A percentile compares a stretch with the other conserved stretches of the same genome.
These are phyloP conservation scores for Anticlea derivata DNA, from an alignment of 2,888 invertebrate genomes.

Conservation along the genomic window DNA sequence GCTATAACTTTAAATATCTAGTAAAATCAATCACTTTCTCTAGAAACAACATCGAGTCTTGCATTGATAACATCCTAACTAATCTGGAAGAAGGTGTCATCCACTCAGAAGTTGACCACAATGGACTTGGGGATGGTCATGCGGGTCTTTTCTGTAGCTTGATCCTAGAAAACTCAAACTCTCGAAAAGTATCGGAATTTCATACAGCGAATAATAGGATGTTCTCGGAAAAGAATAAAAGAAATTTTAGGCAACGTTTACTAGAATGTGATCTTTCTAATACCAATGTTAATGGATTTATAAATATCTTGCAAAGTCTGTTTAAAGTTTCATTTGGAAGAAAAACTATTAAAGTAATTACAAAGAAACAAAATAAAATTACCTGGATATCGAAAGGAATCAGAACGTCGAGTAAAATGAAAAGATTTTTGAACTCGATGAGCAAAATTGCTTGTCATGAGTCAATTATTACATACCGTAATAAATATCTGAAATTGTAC, in stretches of 20 bases:
- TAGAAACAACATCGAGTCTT: not conserved
- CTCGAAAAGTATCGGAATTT: not conserved
- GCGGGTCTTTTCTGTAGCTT: conserved; percentile 1
- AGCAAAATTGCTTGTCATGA: not conserved
- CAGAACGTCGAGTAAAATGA: not conserved
- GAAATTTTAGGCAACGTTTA: not conserved
- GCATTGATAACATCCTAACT: conserved; percentile 2
- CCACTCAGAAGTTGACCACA: not conserved
- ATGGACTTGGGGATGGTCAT: conserved; percentile 5
- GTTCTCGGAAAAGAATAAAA: not conserved
- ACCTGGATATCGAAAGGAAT: not conserved
- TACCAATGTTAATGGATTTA: not conserved
- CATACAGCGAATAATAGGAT: not conserved
- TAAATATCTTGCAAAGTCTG: not conserved
- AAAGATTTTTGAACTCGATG: not conserved
- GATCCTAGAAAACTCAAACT: not conserved
- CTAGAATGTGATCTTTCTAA: not conserved
- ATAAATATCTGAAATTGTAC: not conserved
- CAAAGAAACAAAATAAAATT: not conserved
- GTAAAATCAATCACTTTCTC: not conserved
- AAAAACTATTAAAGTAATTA: not conserved
- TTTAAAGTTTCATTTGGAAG: not conserved
- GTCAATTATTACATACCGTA: not conserved
- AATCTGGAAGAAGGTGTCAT: not conserved
- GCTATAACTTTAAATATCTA: not conserved